These are phyloP conservation scores for Andrena marginata DNA, from an alignment of 2,888 invertebrate genomes.

Conservation along the genomic window DNA sequence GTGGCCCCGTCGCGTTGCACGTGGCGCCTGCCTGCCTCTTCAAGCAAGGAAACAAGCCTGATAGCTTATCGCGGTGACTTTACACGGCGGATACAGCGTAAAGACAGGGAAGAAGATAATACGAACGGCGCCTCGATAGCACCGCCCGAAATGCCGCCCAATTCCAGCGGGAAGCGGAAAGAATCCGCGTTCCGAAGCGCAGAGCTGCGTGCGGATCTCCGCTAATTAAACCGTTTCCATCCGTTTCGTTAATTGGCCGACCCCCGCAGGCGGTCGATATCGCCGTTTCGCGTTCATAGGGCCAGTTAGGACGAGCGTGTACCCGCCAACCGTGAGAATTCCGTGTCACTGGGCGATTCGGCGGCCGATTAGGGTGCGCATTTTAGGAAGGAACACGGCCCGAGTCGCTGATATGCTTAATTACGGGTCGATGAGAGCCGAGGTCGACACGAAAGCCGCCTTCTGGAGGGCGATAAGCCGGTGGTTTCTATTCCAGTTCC, in stretches of 20 bases:
- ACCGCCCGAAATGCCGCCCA: too few species aligned
- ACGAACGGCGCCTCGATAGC: too few species aligned
- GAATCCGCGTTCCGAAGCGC: too few species aligned
- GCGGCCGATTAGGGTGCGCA: neutral
- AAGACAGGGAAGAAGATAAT: too few species aligned
- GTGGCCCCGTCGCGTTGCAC: slow-evolving; percentile 23
- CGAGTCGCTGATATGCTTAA: slow-evolving; percentile 18
- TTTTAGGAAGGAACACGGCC: slow-evolving; percentile 16
- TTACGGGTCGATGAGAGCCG: slow-evolving; percentile 10
- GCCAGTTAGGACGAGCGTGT: too few species aligned
- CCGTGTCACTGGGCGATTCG: slow-evolving; percentile 3
- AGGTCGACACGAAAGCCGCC: slow-evolving; percentile 1
- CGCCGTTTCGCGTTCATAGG: too few species aligned
- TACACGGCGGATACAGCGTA: neutral
- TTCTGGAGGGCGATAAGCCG: slow-evolving; percentile 5
- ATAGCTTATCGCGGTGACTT: slow-evolving; percentile 23
- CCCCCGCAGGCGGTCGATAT: too few species aligned
- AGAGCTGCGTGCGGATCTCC: too few species aligned
- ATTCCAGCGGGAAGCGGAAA: too few species aligned
- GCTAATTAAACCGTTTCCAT: too few species aligned
- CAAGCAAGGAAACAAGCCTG: slow-evolving; percentile 41
- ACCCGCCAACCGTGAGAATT: too few species aligned
- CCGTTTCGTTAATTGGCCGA: too few species aligned
- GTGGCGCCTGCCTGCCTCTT: slow-evolving; percentile 33
- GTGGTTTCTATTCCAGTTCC: neutral